Base-by-base conservation (phyloP, 2,113 vertebrate genomes). In the Spilogale gracilis region DNA sequence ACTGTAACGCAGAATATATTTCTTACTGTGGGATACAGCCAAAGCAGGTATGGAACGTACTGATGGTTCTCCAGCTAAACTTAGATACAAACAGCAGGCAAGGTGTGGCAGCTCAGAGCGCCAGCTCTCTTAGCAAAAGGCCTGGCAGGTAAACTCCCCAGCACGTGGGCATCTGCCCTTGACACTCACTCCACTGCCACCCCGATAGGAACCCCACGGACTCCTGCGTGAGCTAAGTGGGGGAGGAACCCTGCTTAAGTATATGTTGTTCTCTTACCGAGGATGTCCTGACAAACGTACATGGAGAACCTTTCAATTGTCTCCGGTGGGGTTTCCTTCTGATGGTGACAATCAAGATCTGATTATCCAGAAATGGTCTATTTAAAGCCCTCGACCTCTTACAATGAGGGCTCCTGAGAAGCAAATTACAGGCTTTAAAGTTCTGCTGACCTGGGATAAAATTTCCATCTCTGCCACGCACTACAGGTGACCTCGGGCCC, bases 161-260 rank as follows among this genome's bases (percentile, higher is more conserved):
- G 32, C 7, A 25, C 50, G 16, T 0, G 1, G 67, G 58, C 10
- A 1, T 27, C 80, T 69, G 5, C 1, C 0, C 32, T 14, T 69
- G 25, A 71, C 52, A 16, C 7, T 43, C 52, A 8, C 9, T 56
- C 18, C 38, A 11, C 2, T 6, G 5, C 45, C n/a, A 10, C 43
- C 76, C 8, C 8, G 3, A 9, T 20, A 38, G 67, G 67, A 69
- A 69, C 16, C 16, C 67, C 67, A 69, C 67, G 9, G 67, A 8
- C 17, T 69, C 17, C n/a, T 18, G 67, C 1, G 32, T 32, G 78
- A 58, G 17, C 38, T 45, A 14, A 1, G 18, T 0, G 14, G 6
- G 73, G 23, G 0, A 56, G 71, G 27, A 23, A 81, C 58, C 58
- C n/a, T 25, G 32, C 7, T 74, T n/a, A n/a, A 5, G 50, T 56